A percentile compares a stretch with the other conserved stretches of the same genome.
Conservation (phyloP, 2,113 vertebrate genomes). For the Heteronetta atricapilla region DNA sequence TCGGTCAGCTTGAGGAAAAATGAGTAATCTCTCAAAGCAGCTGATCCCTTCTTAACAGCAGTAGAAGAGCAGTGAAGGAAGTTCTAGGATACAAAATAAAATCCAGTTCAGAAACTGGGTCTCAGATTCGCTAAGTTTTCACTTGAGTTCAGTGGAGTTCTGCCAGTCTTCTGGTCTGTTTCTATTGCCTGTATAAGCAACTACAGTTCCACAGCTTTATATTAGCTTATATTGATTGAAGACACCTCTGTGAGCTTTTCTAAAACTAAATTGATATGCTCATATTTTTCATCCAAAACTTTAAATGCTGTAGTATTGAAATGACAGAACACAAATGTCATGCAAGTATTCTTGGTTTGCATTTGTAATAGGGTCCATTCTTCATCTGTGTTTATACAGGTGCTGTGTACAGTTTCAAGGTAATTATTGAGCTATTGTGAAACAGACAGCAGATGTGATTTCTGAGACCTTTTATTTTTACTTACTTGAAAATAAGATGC, state of each 20-base stretch:
- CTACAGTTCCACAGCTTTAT: neutral
- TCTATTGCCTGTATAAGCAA: neutral
- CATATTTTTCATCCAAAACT: neutral
- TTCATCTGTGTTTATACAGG: neutral
- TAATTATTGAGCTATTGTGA: neutral
- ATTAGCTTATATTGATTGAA: neutral
- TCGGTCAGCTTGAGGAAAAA: neutral
- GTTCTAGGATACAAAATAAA: neutral
- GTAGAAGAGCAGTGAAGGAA: neutral
- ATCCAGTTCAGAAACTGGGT: neutral
- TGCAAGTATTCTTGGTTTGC: neutral
- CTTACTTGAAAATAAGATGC: neutral
- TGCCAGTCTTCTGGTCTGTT: neutral
- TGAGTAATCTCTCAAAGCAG: neutral
- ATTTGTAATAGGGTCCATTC: neutral
- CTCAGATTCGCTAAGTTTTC: neutral
- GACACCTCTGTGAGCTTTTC: neutral
- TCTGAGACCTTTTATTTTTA: neutral
- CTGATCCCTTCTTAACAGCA: neutral
- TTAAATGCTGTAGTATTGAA: fast-evolving
- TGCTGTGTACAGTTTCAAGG: neutral
- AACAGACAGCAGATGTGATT: neutral
- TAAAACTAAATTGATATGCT: neutral
- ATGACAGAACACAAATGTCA: neutral
- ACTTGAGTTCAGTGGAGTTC: neutral